A percentile compares a stretch with the other conserved stretches of the same genome.
Evolutionary conservation across 2,888 invertebrate genomes (phyloP).

Genomic region (Ramazzottius varieornatus): DNA sequence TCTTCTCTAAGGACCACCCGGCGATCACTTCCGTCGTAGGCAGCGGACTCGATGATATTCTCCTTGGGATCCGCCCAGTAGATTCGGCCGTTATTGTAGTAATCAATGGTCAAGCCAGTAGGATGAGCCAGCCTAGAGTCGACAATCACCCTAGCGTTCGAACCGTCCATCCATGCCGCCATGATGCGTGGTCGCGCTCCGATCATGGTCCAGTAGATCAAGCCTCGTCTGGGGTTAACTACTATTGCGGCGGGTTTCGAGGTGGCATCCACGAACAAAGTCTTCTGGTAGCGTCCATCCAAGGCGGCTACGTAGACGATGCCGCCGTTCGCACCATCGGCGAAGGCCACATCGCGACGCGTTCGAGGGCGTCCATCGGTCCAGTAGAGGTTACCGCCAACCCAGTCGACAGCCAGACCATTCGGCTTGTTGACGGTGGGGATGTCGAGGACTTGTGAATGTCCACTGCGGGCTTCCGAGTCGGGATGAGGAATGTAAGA

Average conservation of each 20-base stretch:
- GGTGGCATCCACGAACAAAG: constrained; percentile 38
- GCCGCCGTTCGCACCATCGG: constrained; percentile 23
- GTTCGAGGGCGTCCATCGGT: constrained; percentile 36
- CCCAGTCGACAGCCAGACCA: constrained; percentile 71
- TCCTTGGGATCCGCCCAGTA: constrained; percentile 89
- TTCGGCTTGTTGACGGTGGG: constrained; percentile 52
- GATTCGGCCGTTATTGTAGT: constrained; percentile 45
- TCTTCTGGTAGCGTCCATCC: constrained; percentile 61
- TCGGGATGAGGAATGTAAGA: constrained; percentile 50
- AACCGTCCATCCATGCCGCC: constrained; percentile 86
- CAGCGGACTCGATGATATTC: constrained; percentile 60
- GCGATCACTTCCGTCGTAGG: constrained; percentile 48
- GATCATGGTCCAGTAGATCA: constrained; percentile 75
- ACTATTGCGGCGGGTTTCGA: constrained; percentile 66
- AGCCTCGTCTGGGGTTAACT: constrained; percentile 35
- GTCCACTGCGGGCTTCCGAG: constrained; percentile 24
- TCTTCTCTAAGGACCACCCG: constrained; percentile 39
- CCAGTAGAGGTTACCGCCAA: constrained; percentile 69
- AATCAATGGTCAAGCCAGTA: constrained; percentile 65
- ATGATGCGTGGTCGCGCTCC: constrained; percentile 61
- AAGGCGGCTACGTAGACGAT: constrained; percentile 55
- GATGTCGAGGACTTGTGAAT: constrained; percentile 51
- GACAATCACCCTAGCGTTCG: constrained; percentile 50
- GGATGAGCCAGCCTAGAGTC: constrained; percentile 58
- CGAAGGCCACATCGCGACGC: constrained; percentile 11